Evolutionary conservation across 2,888 invertebrate genomes (phyloP), one percentile per base, ranked within the genome.

Genomic region (Meganola albula): DNA sequence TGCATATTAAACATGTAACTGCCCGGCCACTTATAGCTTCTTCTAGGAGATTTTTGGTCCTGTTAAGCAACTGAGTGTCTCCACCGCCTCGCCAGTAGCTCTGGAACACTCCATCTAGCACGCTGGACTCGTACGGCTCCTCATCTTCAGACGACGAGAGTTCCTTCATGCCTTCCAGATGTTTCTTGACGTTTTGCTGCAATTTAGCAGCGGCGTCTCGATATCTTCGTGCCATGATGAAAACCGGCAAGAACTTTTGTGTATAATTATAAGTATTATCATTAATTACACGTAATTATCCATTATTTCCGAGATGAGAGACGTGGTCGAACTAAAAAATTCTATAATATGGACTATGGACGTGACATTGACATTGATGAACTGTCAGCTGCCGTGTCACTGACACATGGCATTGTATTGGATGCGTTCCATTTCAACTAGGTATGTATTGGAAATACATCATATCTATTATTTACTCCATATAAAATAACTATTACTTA

Each of bases 1-100:
- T 96, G 59, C 97, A 97, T 59, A 98, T 94, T 2, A 97, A 88
- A 63, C 98, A 98, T 7, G 93, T 93, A 1, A 92, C 90, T 5
- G 93, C 89, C 4, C 94, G 93, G 10, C 94, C 92, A 55, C 92
- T 90, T 49, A 96, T 89, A 0, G 91, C 88, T 70, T 95, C 94
- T 62, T 93, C 91, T 31, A 97, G 76, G 62, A 93, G 91, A 27
- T 90, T 89, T 58, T 91, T 89, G 3, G 93, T 93, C 54, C 91
- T 71, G 31, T 74, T 76, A 2, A 84, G 56, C 66, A 80, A 57
- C n/a, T 70, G 63, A 1, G 64, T 60, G 34, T 83, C 83, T 1
- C 82, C 84, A 1, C 84, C 82, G 1, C 77, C 76, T 16, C 60
- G 63, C 56, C 68, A 66, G 44, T 84, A 84, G 38, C 72, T 80